These are phyloP conservation scores for Epinotia bilunana DNA, from an alignment of 2,888 invertebrate species.

Conservation along the genomic window DNA sequence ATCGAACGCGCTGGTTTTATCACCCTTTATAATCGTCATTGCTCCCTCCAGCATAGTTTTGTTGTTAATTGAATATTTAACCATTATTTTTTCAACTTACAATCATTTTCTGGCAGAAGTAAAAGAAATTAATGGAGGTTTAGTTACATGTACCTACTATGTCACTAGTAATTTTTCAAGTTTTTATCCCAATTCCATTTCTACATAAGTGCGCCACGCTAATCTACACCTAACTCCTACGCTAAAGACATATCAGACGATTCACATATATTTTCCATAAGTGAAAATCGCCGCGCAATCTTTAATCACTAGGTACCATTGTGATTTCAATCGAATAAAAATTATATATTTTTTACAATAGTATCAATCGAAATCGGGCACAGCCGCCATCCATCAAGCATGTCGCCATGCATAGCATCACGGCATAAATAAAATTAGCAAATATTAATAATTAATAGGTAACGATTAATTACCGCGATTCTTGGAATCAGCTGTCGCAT, in stretches of 20 bases:
- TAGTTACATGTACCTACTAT: too few relatives aligned
- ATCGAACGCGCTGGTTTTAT: slow-evolving; percentile 74
- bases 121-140: not conserved
- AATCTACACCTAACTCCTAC: too few relatives aligned
- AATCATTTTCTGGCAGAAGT: not conserved
- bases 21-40: slow-evolving; percentile 78
- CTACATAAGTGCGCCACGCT: not conserved
- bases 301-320: not conserved
- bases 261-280: not conserved
- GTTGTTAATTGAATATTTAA: slow-evolving; percentile 55
- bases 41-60: slow-evolving; percentile 55
- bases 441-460: slow-evolving; percentile 49
- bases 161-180: too few relatives aligned
- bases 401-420: slow-evolving; percentile 47
- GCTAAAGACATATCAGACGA: not conserved
- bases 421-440: slow-evolving; percentile 50
- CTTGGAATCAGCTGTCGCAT: slow-evolving; percentile 43
- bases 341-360: not conserved
- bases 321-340: not conserved
- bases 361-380: slow-evolving; percentile 26
- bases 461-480: slow-evolving; percentile 47
- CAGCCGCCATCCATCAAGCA: slow-evolving; percentile 41
- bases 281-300: not conserved
- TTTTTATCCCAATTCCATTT: not conserved
- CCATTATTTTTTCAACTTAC: slow-evolving; percentile 47